Conservation (phyloP, 2,113 vertebrate genomes). For the Cercocebus atys region DNA sequence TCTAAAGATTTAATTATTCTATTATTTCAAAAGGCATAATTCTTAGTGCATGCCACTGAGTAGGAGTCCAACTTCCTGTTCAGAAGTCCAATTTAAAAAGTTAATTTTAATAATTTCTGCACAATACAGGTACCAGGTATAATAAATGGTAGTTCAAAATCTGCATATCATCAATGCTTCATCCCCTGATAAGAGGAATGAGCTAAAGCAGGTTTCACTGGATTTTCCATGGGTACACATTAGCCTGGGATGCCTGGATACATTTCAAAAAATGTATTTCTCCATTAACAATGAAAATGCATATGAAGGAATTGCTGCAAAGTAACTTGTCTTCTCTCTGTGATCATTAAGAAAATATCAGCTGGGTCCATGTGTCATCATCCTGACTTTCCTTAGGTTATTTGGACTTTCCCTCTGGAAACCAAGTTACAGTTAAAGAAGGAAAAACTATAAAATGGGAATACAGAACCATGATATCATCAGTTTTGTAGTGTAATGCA, state of each 20-base stretch:
- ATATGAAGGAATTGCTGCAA: not conserved
- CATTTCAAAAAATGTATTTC: not conserved
- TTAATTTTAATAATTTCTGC: not conserved
- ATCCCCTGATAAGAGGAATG: not conserved
- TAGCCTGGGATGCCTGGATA: not conserved
- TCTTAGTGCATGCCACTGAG: not conserved
- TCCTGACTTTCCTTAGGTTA: not conserved
- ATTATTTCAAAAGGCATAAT: not conserved
- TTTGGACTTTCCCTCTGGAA: not conserved
- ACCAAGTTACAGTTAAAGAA: not conserved
- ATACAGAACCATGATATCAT: not conserved
- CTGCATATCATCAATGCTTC: not conserved
- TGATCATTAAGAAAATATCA: not conserved
- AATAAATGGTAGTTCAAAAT: not conserved
- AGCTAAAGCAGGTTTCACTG: not conserved
- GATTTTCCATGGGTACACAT: not conserved
- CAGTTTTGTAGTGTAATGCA: not conserved
- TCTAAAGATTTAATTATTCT: not conserved
- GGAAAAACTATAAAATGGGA: not conserved
- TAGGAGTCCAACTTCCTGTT: not conserved
- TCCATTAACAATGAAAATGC: not conserved
- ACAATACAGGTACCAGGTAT: not conserved
- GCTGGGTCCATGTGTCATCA: not conserved
- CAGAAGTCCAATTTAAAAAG: not conserved
- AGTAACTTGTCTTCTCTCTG: not conserved